Percentiles rank a stretch among this genome's conserved stretches.
phyloP scores from a whole-genome alignment of 2,113 vertebrate species.

The Tursiops truncatus region DNA sequence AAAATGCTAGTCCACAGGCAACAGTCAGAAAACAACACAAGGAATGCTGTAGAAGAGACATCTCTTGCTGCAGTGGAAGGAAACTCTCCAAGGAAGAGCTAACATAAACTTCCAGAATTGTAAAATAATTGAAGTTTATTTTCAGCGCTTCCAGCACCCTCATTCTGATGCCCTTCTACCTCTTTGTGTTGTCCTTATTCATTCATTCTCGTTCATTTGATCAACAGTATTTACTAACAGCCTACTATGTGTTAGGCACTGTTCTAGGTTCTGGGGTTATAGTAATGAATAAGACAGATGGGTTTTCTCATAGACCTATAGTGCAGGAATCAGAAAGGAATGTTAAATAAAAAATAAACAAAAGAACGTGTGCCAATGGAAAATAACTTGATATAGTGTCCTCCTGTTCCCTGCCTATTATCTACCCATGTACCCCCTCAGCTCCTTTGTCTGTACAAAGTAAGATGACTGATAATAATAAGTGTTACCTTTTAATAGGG shows the following conservation, averaged over 20 bases:
- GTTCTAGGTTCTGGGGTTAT: neutral
- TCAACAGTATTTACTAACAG: neutral
- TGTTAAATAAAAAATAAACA: neutral
- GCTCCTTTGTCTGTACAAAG: neutral
- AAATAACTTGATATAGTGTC: neutral
- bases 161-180: neutral
- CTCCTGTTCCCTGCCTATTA: neutral
- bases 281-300: neutral
- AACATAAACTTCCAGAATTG: neutral
- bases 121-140: neutral
- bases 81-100: neutral
- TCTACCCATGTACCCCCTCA: neutral
- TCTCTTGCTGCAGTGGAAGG: neutral
- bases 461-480: neutral
- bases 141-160: neutral
- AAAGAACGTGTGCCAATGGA: neutral
- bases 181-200: neutral
- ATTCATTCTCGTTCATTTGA: neutral
- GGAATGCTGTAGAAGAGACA: neutral
- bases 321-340: neutral
- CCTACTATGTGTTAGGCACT: neutral
- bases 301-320: neutral
- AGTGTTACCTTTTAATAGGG: neutral
- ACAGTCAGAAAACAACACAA: neutral
- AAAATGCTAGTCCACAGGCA: neutral